Conservation (phyloP, 2,888 invertebrate genomes). For the Acronicta alni region DNA sequence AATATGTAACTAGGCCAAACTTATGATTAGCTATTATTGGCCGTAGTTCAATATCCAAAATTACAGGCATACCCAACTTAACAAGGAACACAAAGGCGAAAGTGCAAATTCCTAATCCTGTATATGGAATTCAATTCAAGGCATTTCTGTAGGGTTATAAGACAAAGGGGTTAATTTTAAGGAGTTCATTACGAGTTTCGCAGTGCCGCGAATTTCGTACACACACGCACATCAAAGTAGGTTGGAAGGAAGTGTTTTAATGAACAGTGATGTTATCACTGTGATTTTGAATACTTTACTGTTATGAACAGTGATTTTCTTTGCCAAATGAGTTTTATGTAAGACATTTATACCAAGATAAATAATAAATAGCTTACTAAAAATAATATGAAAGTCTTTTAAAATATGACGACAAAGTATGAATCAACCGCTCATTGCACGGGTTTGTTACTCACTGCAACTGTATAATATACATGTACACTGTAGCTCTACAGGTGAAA, state of each 20-base stretch:
- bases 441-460: too few relatives aligned
- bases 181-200: conserved; percentile 64
- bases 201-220: conserved; percentile 51
- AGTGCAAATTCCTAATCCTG: conserved; percentile 63
- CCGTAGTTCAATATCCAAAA: conserved; percentile 36
- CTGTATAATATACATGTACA: too few relatives aligned
- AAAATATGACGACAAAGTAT: too few relatives aligned
- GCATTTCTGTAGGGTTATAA: conserved; percentile 58
- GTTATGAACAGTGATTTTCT: not conserved
- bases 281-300: not conserved
- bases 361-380: too few relatives aligned
- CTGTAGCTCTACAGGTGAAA: too few relatives aligned
- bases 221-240: conserved; percentile 29
- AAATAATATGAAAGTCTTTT: too few relatives aligned
- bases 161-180: conserved; percentile 61
- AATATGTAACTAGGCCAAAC: conserved; percentile 19
- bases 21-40: conserved; percentile 28
- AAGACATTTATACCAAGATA: too few relatives aligned
- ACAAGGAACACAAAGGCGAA: conserved; percentile 55
- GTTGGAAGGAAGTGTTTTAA: conserved; percentile 7
- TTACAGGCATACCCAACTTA: conserved; percentile 42
- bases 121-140: conserved; percentile 65
- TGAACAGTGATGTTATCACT: conserved; percentile 9
- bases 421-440: too few relatives aligned
- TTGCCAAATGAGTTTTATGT: too few relatives aligned